These are phyloP conservation scores for Sebastes taczanowskii DNA, from an alignment of 2,797 vertebrate genomes.

Conservation along the genomic window DNA sequence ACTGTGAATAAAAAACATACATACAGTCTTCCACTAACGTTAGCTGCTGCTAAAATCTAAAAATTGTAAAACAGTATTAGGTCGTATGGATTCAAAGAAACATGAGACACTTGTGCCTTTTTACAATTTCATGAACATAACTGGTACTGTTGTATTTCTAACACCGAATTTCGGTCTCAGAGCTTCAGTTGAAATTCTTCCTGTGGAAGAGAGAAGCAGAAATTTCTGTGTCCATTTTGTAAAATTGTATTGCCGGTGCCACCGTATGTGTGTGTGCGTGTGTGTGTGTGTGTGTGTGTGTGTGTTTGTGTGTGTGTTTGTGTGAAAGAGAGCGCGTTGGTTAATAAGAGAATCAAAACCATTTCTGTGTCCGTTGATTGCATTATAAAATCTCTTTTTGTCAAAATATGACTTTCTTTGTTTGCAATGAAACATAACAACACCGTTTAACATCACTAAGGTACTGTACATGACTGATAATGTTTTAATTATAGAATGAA, in stretches of 20 bases:
- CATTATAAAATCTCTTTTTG: neutral
- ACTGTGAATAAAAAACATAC: constrained; percentile 9
- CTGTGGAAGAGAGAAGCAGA: constrained; percentile 67
- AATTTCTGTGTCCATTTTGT: neutral
- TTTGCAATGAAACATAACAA: neutral
- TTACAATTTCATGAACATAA: neutral
- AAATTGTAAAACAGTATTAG: neutral
- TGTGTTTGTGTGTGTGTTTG: neutral
- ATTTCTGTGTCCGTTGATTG: neutral
- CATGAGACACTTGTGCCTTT: neutral
- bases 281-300: neutral
- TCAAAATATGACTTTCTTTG: neutral
- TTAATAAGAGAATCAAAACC: neutral
- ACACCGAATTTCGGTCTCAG: constrained; percentile 24
- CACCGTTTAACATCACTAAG: constrained; percentile 23
- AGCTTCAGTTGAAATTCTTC: constrained; percentile 60
- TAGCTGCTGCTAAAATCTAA: constrained; percentile 41
- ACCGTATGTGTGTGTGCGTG: neutral
- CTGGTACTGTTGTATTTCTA: constrained; percentile 27
- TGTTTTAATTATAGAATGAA: constrained; percentile 23
- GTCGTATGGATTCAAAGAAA: constrained; percentile 5
- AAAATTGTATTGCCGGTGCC: neutral
- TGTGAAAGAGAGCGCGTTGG: neutral
- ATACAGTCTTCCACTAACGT: neutral
- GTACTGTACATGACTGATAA: constrained; percentile 21